Evolutionary conservation across 2,888 invertebrate species (phyloP).

Genomic region (Laothoe populi): DNA sequence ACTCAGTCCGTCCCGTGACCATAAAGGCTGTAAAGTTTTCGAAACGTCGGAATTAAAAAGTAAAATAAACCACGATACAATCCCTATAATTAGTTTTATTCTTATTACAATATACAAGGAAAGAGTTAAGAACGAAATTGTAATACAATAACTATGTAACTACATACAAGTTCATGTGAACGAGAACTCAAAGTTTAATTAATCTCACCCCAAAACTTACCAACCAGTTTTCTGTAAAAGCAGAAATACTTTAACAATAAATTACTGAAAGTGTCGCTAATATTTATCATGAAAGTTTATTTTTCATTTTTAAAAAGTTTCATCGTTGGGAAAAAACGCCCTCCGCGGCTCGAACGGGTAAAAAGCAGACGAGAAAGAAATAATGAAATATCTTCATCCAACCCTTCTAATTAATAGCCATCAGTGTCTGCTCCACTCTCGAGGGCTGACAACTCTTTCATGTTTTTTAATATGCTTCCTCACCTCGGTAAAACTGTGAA

Average conservation of each 20-base stretch:
- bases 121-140: not conserved
- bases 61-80: too few species aligned
- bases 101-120: too few species aligned
- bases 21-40: too few species aligned
- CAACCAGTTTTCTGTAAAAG: not conserved
- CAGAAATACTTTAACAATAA: slow-evolving; percentile 12
- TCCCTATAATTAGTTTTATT: too few species aligned
- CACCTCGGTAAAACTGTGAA: slow-evolving; percentile 78
- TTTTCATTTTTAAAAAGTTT: slow-evolving; percentile 20
- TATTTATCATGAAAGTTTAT: slow-evolving; percentile 20
- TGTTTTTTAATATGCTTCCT: slow-evolving; percentile 84
- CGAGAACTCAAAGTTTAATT: not conserved
- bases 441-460: slow-evolving; percentile 79
- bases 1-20: too few species aligned
- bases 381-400: slow-evolving; percentile 82
- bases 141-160: not conserved
- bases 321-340: slow-evolving; percentile 39
- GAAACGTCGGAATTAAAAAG: too few species aligned
- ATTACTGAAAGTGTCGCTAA: slow-evolving; percentile 23
- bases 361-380: slow-evolving; percentile 63
- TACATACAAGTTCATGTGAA: not conserved
- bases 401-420: slow-evolving; percentile 85
- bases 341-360: slow-evolving; percentile 45
- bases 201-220: not conserved
- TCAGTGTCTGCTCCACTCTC: slow-evolving; percentile 81